A percentile compares a stretch with the other conserved stretches of the same genome.
Conservation (phyloP, 2,113 vertebrate genomes). For the Accipiter cooperii region DNA sequence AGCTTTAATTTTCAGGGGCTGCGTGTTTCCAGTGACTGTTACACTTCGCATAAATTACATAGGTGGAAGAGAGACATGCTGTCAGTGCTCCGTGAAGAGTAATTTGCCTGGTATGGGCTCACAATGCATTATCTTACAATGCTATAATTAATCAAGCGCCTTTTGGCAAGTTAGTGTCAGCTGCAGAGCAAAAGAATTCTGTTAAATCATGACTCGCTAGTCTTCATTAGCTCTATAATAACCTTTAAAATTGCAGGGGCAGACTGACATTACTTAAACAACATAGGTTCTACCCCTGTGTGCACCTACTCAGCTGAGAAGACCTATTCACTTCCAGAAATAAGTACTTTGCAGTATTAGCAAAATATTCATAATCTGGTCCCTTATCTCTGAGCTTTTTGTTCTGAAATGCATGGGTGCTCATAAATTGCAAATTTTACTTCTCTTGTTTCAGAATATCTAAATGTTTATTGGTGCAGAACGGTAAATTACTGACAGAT, state of each 20-base stretch:
- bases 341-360: background rate
- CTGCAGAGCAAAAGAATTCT: conserved; percentile 6
- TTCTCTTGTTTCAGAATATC: background rate
- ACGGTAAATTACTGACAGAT: background rate
- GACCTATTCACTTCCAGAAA: background rate
- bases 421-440: background rate
- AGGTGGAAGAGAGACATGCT: conserved; percentile 15
- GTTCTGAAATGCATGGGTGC: background rate
- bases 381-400: background rate
- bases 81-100: conserved; percentile 9
- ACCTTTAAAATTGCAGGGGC: background rate
- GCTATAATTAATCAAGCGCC: conserved; percentile 9
- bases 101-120: conserved; percentile 21
- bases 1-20: background rate
- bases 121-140: conserved; percentile 9
- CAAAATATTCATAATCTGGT: background rate
- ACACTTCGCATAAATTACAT: conserved; percentile 28
- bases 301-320: background rate
- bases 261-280: background rate
- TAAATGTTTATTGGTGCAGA: background rate
- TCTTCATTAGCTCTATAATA: conserved; percentile 16
- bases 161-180: conserved; percentile 33
- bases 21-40: conserved; percentile 2
- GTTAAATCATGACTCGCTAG: background rate
- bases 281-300: background rate